Percentiles rank a stretch among this genome's conserved stretches.
Evolutionary conservation across 30 jellyfish, hydroid and myxozoan genomes (phyloP).

Genomic region (Aurelia aurita): DNA sequence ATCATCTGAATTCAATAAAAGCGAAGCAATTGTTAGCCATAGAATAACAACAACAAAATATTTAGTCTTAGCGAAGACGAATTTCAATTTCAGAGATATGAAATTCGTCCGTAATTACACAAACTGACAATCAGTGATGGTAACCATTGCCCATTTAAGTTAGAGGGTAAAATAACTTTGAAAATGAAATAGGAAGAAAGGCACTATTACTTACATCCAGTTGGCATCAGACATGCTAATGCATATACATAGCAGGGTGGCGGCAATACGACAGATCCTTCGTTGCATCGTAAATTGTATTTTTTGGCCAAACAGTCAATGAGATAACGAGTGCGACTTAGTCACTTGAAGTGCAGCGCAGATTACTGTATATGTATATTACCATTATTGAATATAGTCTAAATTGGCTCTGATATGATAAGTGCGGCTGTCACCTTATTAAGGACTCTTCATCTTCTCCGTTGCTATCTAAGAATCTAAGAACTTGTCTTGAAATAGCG

Average conservation of each 20-base stretch:
- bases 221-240: background rate
- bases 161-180: background rate
- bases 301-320: background rate
- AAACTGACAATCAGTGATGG: too few species aligned
- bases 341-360: constrained; percentile 22
- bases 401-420: constrained; percentile 11
- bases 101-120: too few species aligned
- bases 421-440: constrained; percentile 77
- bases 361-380: constrained; percentile 52
- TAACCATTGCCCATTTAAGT: background rate
- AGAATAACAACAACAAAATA: too few species aligned
- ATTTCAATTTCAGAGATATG: too few species aligned
- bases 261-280: constrained; percentile 18
- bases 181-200: background rate
- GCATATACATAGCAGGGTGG: background rate
- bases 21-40: too few species aligned
- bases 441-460: constrained; percentile 47
- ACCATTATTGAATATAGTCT: constrained; percentile 36
- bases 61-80: too few species aligned
- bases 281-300: constrained; percentile 19
- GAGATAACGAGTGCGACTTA: background rate
- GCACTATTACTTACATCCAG: constrained; percentile 28
- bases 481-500: constrained; percentile 57
- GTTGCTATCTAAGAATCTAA: constrained; percentile 42
- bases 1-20: too few species aligned